These are phyloP conservation scores for Mustela nigripes DNA, from an alignment of 2,113 vertebrate species.

Conservation along the genomic window DNA sequence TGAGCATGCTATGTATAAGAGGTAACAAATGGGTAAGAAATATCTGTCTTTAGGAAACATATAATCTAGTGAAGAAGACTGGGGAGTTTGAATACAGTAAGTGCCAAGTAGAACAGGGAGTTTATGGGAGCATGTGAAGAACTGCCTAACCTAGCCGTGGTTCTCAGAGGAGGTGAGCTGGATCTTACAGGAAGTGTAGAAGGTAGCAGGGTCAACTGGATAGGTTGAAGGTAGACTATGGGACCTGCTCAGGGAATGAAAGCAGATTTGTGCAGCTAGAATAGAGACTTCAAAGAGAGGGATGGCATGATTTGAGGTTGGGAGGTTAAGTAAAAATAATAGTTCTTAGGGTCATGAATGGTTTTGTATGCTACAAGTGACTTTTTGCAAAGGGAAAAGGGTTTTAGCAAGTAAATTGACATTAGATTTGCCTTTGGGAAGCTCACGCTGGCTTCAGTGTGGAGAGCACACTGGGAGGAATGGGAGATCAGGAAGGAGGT, in stretches of 20 bases:
- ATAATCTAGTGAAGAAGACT: background rate
- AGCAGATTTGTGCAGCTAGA: background rate
- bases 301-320: background rate
- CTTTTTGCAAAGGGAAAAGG: background rate
- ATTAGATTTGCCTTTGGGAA: conserved; percentile 3
- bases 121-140: background rate
- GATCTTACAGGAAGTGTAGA: background rate
- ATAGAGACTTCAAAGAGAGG: background rate
- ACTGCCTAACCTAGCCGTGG: background rate
- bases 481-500: background rate
- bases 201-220: background rate
- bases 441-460: background rate
- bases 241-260: background rate
- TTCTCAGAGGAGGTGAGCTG: background rate
- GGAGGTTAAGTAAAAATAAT: background rate
- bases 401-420: conserved; percentile 11
- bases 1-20: background rate
- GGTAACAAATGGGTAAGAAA: background rate
- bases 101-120: background rate
- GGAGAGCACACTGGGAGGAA: background rate
- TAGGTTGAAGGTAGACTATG: background rate
- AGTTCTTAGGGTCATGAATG: background rate
- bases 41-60: background rate
- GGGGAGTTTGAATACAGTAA: background rate
- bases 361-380: background rate